These are phyloP conservation scores for Drosophila eugracilis DNA, from an alignment of 1,140 invertebrate species.

Conservation along the genomic window DNA sequence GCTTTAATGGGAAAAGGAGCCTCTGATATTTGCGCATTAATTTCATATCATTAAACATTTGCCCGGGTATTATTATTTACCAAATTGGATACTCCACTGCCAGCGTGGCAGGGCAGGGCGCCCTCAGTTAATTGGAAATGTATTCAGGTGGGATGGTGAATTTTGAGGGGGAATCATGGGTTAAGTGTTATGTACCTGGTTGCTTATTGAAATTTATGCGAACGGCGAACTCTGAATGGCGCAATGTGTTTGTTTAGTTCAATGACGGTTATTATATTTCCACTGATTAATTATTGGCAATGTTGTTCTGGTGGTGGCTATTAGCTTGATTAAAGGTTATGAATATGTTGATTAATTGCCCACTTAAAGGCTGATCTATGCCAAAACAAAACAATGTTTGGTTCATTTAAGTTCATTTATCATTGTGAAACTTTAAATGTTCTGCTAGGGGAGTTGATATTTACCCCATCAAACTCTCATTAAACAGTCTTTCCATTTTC, in stretches of 20 bases:
- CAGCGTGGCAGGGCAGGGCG: neutral
- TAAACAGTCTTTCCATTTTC: too few relatives aligned
- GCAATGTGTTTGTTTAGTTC: conserved; percentile 75
- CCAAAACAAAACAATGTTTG: neutral
- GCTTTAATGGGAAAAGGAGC: conserved; percentile 29
- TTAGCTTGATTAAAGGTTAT: conserved; percentile 63
- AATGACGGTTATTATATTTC: conserved; percentile 77
- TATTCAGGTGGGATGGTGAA: conserved; percentile 15
- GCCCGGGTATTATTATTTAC: conserved; percentile 63
- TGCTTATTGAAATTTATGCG: conserved; percentile 74
- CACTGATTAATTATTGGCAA: conserved; percentile 64
- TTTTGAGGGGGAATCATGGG: conserved; percentile 20
- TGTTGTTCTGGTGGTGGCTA: conserved; percentile 43
- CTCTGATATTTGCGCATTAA: conserved; percentile 74
- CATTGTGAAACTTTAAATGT: neutral
- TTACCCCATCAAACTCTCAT: too few relatives aligned
- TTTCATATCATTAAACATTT: conserved; percentile 78
- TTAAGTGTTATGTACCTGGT: conserved; percentile 29
- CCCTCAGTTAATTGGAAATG: conserved; percentile 64
- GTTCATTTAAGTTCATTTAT: neutral
- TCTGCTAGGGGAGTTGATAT: too few relatives aligned
- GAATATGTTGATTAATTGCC: conserved; percentile 34
- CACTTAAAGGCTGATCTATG: conserved; percentile 1
- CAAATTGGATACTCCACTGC: conserved; percentile 27
- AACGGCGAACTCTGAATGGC: conserved; percentile 32